These are phyloP conservation scores for Xenopus laevis DNA, from an alignment of 2,113 vertebrate species.

Conservation along the genomic window DNA sequence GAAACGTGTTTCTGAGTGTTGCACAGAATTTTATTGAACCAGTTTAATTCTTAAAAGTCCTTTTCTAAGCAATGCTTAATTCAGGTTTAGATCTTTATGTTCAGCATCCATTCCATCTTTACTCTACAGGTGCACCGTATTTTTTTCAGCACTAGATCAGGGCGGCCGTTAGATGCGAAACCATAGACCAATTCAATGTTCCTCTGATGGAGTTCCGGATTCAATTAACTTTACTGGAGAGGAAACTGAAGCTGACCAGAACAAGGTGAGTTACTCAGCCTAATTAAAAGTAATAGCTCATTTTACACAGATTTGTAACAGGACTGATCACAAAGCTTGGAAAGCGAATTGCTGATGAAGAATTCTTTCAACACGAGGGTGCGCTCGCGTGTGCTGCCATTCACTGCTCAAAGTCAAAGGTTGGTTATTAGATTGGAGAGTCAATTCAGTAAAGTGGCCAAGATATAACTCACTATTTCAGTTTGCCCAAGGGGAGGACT, in stretches of 20 bases:
- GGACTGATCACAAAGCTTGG: slow-evolving; percentile 63
- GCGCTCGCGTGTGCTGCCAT: slow-evolving; percentile 64
- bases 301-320: slow-evolving; percentile 58
- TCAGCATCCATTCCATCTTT: slow-evolving; percentile 29
- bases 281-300: slow-evolving; percentile 67
- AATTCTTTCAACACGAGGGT: slow-evolving; percentile 71
- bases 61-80: slow-evolving; percentile 23
- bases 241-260: slow-evolving; percentile 61
- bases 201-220: slow-evolving; percentile 54
- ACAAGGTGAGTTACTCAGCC: slow-evolving; percentile 59
- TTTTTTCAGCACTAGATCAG: slow-evolving; percentile 48
- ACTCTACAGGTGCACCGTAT: slow-evolving; percentile 52
- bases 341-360: slow-evolving; percentile 75
- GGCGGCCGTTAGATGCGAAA: slow-evolving; percentile 53
- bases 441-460: slow-evolving; percentile 62
- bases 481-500: too few relatives aligned
- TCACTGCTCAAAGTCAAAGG: slow-evolving; percentile 61
- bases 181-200: slow-evolving; percentile 41
- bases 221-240: slow-evolving; percentile 61
- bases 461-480: slow-evolving; percentile 38
- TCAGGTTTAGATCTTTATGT: background rate
- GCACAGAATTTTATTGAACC: slow-evolving; percentile 31
- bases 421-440: slow-evolving; percentile 63
- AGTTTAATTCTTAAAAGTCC: background rate
- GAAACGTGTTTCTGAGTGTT: too few relatives aligned